phyloP scores from a whole-genome alignment of 2,113 vertebrate genomes.

The Cyphotilapia sp. region DNA sequence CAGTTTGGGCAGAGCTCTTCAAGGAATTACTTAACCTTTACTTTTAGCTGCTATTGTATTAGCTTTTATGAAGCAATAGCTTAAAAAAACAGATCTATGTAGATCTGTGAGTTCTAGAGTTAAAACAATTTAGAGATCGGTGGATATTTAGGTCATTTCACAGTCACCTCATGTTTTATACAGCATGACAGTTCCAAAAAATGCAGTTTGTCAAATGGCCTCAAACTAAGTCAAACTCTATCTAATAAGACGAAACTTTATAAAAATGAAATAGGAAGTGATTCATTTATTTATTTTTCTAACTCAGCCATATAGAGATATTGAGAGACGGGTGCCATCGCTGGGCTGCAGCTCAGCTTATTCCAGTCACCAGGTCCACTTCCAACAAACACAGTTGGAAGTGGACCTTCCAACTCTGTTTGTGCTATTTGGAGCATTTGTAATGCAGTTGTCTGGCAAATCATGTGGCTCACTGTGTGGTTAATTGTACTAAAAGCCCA shows the following conservation, averaged over 20 bases:
- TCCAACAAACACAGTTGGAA: not conserved
- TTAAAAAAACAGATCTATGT: not conserved
- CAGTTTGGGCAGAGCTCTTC: not conserved
- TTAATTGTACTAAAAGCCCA: not conserved
- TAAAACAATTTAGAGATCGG: not conserved
- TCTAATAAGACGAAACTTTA: not conserved
- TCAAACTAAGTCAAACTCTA: not conserved
- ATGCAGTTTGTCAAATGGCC: not conserved
- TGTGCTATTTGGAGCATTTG: not conserved
- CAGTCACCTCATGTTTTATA: not conserved
- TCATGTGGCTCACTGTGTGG: not conserved
- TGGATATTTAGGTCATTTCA: not conserved
- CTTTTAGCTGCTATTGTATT: not conserved
- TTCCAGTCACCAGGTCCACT: not conserved
- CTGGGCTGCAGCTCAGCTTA: not conserved
- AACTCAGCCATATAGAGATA: not conserved
- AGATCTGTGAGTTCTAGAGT: not conserved
- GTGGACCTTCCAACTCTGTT: not conserved
- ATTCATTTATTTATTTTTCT: not conserved
- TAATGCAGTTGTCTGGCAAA: not conserved
- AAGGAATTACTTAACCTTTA: not conserved
- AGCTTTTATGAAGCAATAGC: not conserved
- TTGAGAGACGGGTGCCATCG: not conserved
- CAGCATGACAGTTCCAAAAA: not conserved
- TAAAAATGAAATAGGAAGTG: fast-evolving